These are phyloP conservation scores for Nephila pilipes DNA, from an alignment of 1,140 invertebrate genomes.

Conservation along the genomic window DNA sequence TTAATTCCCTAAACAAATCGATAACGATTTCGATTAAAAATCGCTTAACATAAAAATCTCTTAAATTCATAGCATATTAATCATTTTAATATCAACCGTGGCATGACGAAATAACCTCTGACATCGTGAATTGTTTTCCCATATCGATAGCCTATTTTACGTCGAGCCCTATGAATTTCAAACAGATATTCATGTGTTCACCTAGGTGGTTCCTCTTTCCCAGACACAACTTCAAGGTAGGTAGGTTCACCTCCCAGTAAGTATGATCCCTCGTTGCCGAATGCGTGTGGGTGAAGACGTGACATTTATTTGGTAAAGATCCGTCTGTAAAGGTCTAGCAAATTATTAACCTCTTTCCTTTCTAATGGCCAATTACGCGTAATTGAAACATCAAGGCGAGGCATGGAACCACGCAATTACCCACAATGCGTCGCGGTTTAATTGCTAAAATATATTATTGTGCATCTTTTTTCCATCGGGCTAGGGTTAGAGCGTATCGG, in stretches of 20 bases:
- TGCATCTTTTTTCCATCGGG: not conserved
- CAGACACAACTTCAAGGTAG: not conserved
- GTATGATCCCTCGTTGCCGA: not conserved
- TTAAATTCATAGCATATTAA: not conserved
- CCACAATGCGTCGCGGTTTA: not conserved
- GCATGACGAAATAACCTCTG: not conserved
- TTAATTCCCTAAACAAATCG: slow-evolving; percentile 3
- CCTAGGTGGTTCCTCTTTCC: slow-evolving; percentile 31
- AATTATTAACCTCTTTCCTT: slow-evolving; percentile 51
- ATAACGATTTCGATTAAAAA: not conserved
- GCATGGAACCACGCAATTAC: slow-evolving; percentile 24
- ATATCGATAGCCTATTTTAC: not conserved
- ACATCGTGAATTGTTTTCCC: not conserved
- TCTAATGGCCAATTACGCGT: slow-evolving; percentile 38
- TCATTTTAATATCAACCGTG: not conserved
- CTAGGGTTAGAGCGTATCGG: not conserved
- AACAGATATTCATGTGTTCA: not conserved
- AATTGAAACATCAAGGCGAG: slow-evolving; percentile 64
- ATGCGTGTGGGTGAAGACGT: slow-evolving; percentile 44
- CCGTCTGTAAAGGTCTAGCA: slow-evolving; percentile 32
- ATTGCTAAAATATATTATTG: not conserved
- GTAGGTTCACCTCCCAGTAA: slow-evolving; percentile 1
- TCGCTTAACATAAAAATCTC: not conserved
- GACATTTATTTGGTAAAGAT: slow-evolving; percentile 58
- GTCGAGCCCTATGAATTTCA: not conserved